phyloP scores from a whole-genome alignment of 1,140 invertebrate genomes.

The Akabosia matsudoensis region DNA sequence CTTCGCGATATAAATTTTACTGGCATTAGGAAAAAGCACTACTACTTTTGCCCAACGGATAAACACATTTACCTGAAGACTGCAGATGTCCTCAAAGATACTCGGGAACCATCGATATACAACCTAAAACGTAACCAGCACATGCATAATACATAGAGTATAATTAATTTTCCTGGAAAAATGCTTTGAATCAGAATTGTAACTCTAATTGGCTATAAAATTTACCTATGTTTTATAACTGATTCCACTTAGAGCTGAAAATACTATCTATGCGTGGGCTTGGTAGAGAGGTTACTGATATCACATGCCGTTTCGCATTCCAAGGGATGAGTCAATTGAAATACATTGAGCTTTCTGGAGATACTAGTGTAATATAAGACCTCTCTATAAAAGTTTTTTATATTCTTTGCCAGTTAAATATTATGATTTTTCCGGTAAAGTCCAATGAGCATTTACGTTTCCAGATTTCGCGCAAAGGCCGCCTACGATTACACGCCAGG shows the following conservation, averaged over 20 bases:
- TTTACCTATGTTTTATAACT: background rate
- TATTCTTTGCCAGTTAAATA: background rate
- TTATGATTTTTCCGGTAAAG: background rate
- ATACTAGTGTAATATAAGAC: background rate
- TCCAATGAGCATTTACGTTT: background rate
- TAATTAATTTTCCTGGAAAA: background rate
- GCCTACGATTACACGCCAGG: background rate
- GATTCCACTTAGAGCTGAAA: no score
- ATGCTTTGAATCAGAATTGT: background rate
- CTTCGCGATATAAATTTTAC: conserved; percentile 12
- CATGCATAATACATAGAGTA: background rate
- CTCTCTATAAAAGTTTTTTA: background rate
- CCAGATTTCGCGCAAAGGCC: background rate
- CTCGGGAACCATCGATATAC: background rate
- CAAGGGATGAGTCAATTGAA: background rate
- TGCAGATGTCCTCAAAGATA: background rate
- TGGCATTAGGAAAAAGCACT: background rate
- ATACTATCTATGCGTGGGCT: background rate
- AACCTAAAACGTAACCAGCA: conserved; percentile 5
- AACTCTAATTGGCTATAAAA: background rate
- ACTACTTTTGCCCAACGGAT: background rate
- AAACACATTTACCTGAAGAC: background rate
- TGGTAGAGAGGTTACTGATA: background rate
- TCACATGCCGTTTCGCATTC: background rate
- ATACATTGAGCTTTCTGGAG: background rate